Evolutionary conservation across 2,888 invertebrate genomes (phyloP), one percentile per base, ranked within the genome.

Genomic region (Hirtodrosophila alboralis): DNA sequence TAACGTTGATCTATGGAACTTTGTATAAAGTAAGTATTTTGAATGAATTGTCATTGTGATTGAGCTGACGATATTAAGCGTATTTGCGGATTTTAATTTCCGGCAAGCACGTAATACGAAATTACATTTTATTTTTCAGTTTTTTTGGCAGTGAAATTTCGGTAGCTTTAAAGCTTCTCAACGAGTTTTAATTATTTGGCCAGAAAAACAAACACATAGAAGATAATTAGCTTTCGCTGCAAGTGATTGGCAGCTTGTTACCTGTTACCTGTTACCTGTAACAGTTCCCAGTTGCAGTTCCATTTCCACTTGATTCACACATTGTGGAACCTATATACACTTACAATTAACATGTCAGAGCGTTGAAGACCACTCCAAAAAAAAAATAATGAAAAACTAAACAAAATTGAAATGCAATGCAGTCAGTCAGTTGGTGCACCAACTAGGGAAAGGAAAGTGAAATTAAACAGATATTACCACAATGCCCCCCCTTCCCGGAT

Each of bases 91-190:
- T 64, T 64, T 69, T 52, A 27, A 53, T 72, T 81, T 79, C 83
- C 85, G 85, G 78, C 68, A 68, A 30, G 78, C 85, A 84, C 79
- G 79, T 79, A 78, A 72, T 63, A 13, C 60, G 51, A 62, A 81
- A 78, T 75, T 75, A 81, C 64, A 65, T 52, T 77, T 73, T 44
- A 37, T 77, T 40, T 28, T 40, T n/a, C n/a, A n/a, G n/a, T n/a
- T n/a, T 30, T 75, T 76, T 84, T 84, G 75, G 85, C 85, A 79
- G 78, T 68, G 85, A 84, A 79, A 78, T 79, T 77, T 52, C 10
- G 27, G 28, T 51, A 27, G 52, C 38, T 54, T 61, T 62, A 80
- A 69, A 70, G 67, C 43, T 73, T 68, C 59, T 57, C 45, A 68
- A 44, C 40, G 52, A 49, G 43, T 47, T 80, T 76, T 70, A 70